Evolutionary conservation across 2,888 invertebrate species (phyloP).

Genomic region (Mythimna pallens): DNA sequence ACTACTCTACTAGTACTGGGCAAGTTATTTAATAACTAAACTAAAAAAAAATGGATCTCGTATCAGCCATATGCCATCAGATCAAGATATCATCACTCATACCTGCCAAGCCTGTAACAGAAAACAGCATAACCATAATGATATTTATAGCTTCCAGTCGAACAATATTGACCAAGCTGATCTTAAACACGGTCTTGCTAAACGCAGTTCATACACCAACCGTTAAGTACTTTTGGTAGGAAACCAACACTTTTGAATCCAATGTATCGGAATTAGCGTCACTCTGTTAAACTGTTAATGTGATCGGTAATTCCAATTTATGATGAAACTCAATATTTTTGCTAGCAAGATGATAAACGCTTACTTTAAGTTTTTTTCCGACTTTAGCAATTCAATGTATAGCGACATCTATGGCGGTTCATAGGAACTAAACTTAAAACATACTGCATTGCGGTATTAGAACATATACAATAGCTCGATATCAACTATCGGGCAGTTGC

Average conservation of each 20-base stretch:
- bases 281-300: slow-evolving; percentile 46
- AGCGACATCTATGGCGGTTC: too few relatives aligned
- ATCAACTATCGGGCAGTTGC: too few relatives aligned
- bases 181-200: slow-evolving; percentile 52
- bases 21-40: neutral
- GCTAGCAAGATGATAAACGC: neutral
- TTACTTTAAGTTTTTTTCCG: neutral
- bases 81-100: neutral
- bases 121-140: slow-evolving; percentile 7
- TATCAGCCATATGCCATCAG: neutral
- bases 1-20: too few relatives aligned
- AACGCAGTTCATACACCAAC: slow-evolving; percentile 30
- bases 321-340: neutral
- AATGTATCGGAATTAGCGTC: slow-evolving; percentile 58
- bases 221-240: slow-evolving; percentile 22
- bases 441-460: too few relatives aligned
- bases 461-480: too few relatives aligned
- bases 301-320: slow-evolving; percentile 9
- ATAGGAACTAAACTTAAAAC: too few relatives aligned
- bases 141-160: slow-evolving; percentile 1
- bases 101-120: neutral
- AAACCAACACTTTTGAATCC: slow-evolving; percentile 34
- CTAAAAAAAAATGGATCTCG: neutral
- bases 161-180: slow-evolving; percentile 38
- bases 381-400: too few relatives aligned